Evolutionary conservation across 2,113 vertebrate genomes (phyloP).

Genomic region (Hucho hucho): DNA sequence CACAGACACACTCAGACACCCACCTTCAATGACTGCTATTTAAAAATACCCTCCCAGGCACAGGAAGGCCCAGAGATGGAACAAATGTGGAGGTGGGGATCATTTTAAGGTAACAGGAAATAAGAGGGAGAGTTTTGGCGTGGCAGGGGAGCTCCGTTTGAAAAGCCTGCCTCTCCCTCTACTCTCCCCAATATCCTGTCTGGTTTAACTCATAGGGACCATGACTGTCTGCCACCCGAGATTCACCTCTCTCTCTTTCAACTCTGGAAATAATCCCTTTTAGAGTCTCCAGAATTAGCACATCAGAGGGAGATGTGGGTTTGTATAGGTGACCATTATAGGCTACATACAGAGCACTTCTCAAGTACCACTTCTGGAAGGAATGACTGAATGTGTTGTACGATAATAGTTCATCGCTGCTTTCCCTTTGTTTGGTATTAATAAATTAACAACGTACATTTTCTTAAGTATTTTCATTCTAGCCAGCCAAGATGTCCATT

Average conservation of each 20-base stretch:
- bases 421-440: not conserved
- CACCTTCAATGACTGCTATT: conserved; percentile 27
- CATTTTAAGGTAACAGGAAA: conserved; percentile 70
- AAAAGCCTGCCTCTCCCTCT: conserved; percentile 54
- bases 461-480: not conserved
- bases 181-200: not conserved
- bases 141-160: conserved; percentile 26
- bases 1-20: not conserved
- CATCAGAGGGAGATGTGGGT: too few species aligned
- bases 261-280: not conserved
- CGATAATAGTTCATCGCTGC: too few species aligned
- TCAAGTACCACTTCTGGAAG: too few species aligned
- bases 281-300: too few species aligned
- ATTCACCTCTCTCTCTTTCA: not conserved
- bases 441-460: not conserved
- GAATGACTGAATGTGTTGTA: too few species aligned
- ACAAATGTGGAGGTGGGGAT: conserved; percentile 50
- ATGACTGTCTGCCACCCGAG: not conserved
- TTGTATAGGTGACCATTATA: too few species aligned
- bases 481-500: not conserved
- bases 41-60: conserved; percentile 57
- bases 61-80: conserved; percentile 61
- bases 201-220: not conserved
- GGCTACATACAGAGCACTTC: too few species aligned
- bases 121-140: conserved; percentile 50